These are phyloP conservation scores for Zeus faber DNA, from an alignment of 2,113 vertebrate species.

Conservation along the genomic window DNA sequence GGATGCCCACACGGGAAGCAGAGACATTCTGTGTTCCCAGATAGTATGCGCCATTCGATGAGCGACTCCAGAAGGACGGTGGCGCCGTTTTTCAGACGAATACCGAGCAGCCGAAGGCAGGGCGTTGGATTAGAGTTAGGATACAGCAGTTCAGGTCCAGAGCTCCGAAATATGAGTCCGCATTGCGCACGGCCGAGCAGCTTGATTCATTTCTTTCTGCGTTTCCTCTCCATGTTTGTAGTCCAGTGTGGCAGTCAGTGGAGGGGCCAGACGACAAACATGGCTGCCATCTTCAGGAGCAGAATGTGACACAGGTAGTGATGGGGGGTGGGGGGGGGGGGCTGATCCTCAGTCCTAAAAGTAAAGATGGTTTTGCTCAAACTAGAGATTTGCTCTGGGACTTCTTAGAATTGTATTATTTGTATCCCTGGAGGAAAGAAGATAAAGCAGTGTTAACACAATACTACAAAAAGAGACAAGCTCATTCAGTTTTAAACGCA, in stretches of 20 bases:
- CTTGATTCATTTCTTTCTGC: conserved; percentile 92
- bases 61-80: conserved; percentile 20
- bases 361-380: not conserved
- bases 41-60: conserved; percentile 3
- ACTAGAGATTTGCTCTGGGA: not conserved
- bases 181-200: conserved; percentile 54
- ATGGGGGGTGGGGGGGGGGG: not conserved
- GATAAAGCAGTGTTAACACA: too few species aligned
- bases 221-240: conserved; percentile 93
- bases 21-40: conserved; percentile 41
- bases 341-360: not conserved
- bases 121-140: conserved; percentile 15
- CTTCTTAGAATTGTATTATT: too few species aligned
- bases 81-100: conserved; percentile 21
- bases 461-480: too few species aligned
- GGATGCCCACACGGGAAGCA: conserved; percentile 71
- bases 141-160: conserved; percentile 63
- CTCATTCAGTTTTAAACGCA: too few species aligned
- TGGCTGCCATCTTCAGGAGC: conserved; percentile 52
- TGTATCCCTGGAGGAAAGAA: too few species aligned
- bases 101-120: conserved; percentile 27
- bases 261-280: conserved; percentile 43
- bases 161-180: conserved; percentile 72
- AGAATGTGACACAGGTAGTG: conserved; percentile 4
- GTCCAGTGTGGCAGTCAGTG: conserved; percentile 62